Base-by-base conservation (phyloP, 2,888 invertebrate species). In the Pediacus dermestoides region DNA sequence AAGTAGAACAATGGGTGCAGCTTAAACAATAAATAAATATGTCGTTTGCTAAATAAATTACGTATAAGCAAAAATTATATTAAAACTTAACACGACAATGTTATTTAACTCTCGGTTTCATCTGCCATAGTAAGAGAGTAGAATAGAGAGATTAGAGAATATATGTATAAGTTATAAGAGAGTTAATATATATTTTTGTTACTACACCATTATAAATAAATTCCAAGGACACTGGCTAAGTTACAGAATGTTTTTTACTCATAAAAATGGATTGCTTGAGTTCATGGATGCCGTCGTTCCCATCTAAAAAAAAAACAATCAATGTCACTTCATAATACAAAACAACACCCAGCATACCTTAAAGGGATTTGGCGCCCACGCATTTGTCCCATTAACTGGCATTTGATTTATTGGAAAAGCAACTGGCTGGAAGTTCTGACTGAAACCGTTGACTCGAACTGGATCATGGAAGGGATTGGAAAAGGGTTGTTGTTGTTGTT, bases 251-350 rank as follows among this genome's bases (percentile, higher is more conserved):
- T n/a, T n/a, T n/a, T n/a, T n/a, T 9, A 10, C 56, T 75, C 74
- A 77, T 73, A 78, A 76, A 64, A 78, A 78, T 26, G 78, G 78
- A 60, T 78, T 78, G 65, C 73, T 77, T 42, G 76, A 74, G 63
- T 72, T 74, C 52, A 70, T 60, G 31, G 60, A 58, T 16, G 65
- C 50, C 30, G 61, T 55, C 16, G 66, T 56, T 22, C 64, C 67
- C 38, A 70, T 60, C 64, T 70, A 59, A 30, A 70, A 64, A 53
- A 60, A 50, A 46, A 57, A 57, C 47, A 25, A 47, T n/a, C 33
- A 16, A 21, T 31, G 10, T 9, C 18, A 22, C 15, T 16, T 27
- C 7, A 44, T 3, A 14, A 37, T 35, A 21, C 12, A 28, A 26
- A 23, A 33, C 15, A 31, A 16, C 16, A 38, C n/a, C 9, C 23